Base-by-base conservation (phyloP, 2,113 vertebrate genomes). In the Mesoclemmys tuberculata region DNA sequence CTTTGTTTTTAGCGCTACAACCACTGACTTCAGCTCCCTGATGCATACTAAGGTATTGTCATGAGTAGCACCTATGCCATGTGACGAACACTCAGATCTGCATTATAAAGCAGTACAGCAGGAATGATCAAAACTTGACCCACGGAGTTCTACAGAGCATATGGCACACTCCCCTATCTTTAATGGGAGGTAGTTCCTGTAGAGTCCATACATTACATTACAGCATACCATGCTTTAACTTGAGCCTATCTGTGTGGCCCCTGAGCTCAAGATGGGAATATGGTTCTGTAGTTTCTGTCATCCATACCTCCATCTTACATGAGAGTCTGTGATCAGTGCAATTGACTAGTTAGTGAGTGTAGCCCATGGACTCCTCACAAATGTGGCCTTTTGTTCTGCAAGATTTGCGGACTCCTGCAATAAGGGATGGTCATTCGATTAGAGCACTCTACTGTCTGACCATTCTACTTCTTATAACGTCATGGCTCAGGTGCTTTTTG, bases 21-120 rank as follows among this genome's bases (percentile, higher is more conserved):
- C 98, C 82, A 96, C 98, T 90, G 98, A 99, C 86, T 96, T 99
- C 78, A 97, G 96, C 80, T 98, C 98, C 55, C 93, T 99, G 56
- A 97, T 97, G 96, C 97, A 98, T 51, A 94, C 97, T 83, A 99
- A 99, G 99, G 99, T 99, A 98, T 97, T 97, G 84, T 92, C 38
- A 64, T 8, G 82, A 68, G 35, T 56, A 85, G 79, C 48, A 27
- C 19, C 74, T 77, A 56, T 81, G 68, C 87, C 90, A 89, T 86
- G 92, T 79, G 81, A 82, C 46, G 41, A 64, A 78, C 0, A 0
- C 13, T 86, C 52, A 86, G 55, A 75, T 82, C 68, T 52, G 84
- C 52, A 10, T 38, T 44, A 29, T 51, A 79, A 85, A 82, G 48
- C 29, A 38, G 51, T 93, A 78, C 52, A 19, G 77, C 31, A 92